Conservation (phyloP, 1,140 invertebrate species). For the Diprion similis region DNA sequence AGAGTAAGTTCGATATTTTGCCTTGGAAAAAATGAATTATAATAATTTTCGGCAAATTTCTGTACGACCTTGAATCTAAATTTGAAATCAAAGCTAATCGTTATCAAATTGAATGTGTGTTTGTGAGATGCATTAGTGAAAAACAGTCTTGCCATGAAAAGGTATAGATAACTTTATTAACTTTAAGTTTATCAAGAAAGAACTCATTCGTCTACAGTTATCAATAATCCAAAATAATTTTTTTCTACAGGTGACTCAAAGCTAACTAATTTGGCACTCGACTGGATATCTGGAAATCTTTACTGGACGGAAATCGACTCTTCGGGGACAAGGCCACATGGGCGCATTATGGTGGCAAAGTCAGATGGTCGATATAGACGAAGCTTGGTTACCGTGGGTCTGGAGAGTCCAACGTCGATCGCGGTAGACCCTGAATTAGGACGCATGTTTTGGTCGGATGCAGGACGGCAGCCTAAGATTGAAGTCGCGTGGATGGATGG, state of each 20-base stretch:
- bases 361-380: constrained; percentile 89
- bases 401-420: constrained; percentile 86
- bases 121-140: background rate
- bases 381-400: constrained; percentile 72
- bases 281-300: constrained; percentile 91
- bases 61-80: background rate
- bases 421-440: constrained; percentile 88
- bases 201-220: background rate
- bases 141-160: constrained; percentile 10
- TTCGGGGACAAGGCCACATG: constrained; percentile 73
- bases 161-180: too few relatives aligned
- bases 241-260: constrained; percentile 69
- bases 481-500: constrained; percentile 97
- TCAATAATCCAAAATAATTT: constrained; percentile 27
- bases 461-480: constrained; percentile 83
- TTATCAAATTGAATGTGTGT: too few relatives aligned
- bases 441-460: constrained; percentile 89
- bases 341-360: constrained; percentile 85
- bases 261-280: constrained; percentile 85
- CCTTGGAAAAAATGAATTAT: too few relatives aligned
- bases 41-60: constrained; percentile 3
- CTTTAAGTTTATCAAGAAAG: too few relatives aligned
- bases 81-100: background rate
- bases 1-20: constrained; percentile 50
- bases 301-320: constrained; percentile 93